Conservation (phyloP, 2,888 invertebrate genomes). For the Aleiodes alternator region DNA sequence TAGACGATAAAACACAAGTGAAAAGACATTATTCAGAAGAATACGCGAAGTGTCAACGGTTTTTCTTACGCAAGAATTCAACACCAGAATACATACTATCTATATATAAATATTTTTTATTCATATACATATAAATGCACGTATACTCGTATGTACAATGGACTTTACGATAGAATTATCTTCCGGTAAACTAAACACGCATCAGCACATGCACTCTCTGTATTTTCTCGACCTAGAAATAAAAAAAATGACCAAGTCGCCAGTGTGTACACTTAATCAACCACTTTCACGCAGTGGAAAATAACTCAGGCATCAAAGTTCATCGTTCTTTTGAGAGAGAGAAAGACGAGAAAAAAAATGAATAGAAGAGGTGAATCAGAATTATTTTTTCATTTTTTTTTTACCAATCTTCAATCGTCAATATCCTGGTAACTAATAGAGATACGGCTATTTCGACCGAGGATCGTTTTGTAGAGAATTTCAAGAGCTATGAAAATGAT, state of each 20-base stretch:
- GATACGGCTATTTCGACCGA: too few species aligned
- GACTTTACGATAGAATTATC: conserved; percentile 37
- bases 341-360: neutral
- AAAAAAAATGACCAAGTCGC: conserved; percentile 12
- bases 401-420: neutral
- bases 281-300: conserved; percentile 45
- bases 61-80: conserved; percentile 36
- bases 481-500: too few species aligned
- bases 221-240: conserved; percentile 45
- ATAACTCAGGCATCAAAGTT: conserved; percentile 28
- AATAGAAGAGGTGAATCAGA: too few species aligned
- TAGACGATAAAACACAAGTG: conserved; percentile 22
- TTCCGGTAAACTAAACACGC: conserved; percentile 42
- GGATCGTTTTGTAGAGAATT: too few species aligned
- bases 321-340: conserved; percentile 7
- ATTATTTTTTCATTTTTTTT: neutral
- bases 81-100: neutral
- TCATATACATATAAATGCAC: neutral
- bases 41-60: conserved; percentile 33
- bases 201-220: conserved; percentile 14
- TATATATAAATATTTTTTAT: conserved; percentile 9
- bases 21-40: neutral
- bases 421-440: too few species aligned
- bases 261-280: conserved; percentile 22
- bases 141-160: conserved; percentile 20